A percentile compares a stretch with the other conserved stretches of the same genome.
Conservation (phyloP, 92 coral and sea anemone genomes). For the Epizoanthus scotinus region DNA sequence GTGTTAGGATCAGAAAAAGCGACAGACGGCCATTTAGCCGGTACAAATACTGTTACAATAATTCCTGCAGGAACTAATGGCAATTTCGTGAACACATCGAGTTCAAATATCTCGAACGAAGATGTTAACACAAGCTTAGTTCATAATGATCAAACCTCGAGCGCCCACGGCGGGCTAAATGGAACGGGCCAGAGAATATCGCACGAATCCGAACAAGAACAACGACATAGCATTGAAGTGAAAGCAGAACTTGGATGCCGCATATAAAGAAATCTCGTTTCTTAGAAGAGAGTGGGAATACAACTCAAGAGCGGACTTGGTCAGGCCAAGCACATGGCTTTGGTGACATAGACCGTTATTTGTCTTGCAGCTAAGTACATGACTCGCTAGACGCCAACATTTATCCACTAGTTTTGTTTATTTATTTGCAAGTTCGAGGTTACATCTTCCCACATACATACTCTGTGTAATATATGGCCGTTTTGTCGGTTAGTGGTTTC, state of each 20-base stretch:
- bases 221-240: constrained; percentile 79
- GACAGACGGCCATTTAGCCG: constrained; percentile 62
- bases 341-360: constrained; percentile 25
- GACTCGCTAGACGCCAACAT: constrained; percentile 22
- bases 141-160: constrained; percentile 25
- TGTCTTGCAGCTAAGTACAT: constrained; percentile 42
- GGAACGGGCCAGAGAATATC: constrained; percentile 20
- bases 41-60: constrained; percentile 46
- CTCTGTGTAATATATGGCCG: too few relatives aligned
- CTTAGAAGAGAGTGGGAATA: constrained; percentile 20
- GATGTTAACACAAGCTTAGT: constrained; percentile 19
- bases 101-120: constrained; percentile 37
- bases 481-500: too few relatives aligned
- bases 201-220: constrained; percentile 39
- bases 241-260: constrained; percentile 93
- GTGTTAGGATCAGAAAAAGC: constrained; percentile 70
- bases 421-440: constrained; percentile 30
- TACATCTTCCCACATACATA: neutral
- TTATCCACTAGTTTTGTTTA: constrained; percentile 34
- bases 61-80: constrained; percentile 47
- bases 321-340: constrained; percentile 43
- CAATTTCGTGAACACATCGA: constrained; percentile 47
- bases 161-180: constrained; percentile 27
- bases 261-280: constrained; percentile 50
- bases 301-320: constrained; percentile 15